phyloP scores from a whole-genome alignment of 2,888 invertebrate species.

The Hylaea fasciaria region DNA sequence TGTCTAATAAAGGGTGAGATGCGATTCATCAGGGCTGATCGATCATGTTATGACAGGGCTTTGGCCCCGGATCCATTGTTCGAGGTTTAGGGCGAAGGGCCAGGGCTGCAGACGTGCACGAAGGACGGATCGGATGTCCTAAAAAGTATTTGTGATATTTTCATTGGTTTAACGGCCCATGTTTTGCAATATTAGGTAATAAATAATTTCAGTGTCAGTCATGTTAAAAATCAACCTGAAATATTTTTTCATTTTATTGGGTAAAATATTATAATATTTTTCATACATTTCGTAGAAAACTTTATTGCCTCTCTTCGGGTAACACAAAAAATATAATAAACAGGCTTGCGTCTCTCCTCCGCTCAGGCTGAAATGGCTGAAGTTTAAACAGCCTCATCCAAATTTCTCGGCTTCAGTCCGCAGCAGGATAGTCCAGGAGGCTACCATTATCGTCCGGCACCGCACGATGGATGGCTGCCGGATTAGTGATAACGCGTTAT shows the following conservation, averaged over 20 bases:
- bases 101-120: conserved; percentile 7
- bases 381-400: conserved; percentile 21
- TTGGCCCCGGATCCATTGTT: conserved; percentile 27
- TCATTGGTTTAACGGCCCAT: too few relatives aligned
- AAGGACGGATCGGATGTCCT: conserved; percentile 7
- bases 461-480: conserved; percentile 63
- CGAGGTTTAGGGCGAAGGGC: conserved; percentile 8
- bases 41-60: conserved; percentile 72
- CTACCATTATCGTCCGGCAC: conserved; percentile 13
- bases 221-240: too few relatives aligned
- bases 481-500: conserved; percentile 73
- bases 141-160: not conserved
- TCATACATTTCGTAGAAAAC: too few relatives aligned
- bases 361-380: too few relatives aligned
- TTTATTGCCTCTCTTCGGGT: too few relatives aligned
- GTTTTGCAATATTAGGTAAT: too few relatives aligned
- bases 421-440: conserved; percentile 12
- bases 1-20: conserved; percentile 41
- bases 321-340: too few relatives aligned
- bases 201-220: too few relatives aligned
- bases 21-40: conserved; percentile 66
- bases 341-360: too few relatives aligned
- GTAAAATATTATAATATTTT: too few relatives aligned
- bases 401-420: not conserved
- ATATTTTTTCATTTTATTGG: too few relatives aligned